These are phyloP conservation scores for Grapholita molesta DNA, from an alignment of 1,140 invertebrate species.

Conservation along the genomic window DNA sequence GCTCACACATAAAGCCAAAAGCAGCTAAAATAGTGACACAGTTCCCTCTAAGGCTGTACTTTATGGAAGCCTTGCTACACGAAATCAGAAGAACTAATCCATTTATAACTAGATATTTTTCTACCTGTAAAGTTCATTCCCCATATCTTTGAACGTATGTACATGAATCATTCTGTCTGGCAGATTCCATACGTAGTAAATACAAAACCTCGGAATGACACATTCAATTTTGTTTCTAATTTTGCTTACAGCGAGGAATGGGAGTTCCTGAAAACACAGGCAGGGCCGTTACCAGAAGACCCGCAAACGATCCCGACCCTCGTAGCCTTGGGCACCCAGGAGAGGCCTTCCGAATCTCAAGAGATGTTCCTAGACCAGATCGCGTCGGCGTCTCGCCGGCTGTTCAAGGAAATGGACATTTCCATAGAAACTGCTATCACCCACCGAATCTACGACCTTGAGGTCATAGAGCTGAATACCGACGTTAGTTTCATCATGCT, in stretches of 20 bases:
- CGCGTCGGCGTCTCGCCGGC: slow-evolving; percentile 82
- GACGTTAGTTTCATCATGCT: slow-evolving; percentile 94
- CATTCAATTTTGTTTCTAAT: slow-evolving; percentile 23
- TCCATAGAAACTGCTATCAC: slow-evolving; percentile 81
- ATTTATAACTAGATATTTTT: too few relatives aligned
- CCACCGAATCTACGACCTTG: slow-evolving; percentile 92
- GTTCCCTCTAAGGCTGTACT: too few relatives aligned
- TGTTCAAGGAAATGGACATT: slow-evolving; percentile 90
- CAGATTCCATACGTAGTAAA: too few relatives aligned
- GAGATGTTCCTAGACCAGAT: slow-evolving; percentile 87
- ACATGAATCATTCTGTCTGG: too few relatives aligned
- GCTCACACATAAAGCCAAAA: too few relatives aligned
- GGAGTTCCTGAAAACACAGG: slow-evolving; percentile 85
- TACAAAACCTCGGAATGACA: too few relatives aligned
- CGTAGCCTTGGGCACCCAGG: slow-evolving; percentile 65
- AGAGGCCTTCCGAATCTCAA: slow-evolving; percentile 85
- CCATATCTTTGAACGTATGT: too few relatives aligned
- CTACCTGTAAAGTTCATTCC: too few relatives aligned
- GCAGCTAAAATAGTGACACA: too few relatives aligned
- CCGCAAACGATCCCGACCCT: slow-evolving; percentile 72
- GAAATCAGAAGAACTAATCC: too few relatives aligned
- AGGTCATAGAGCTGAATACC: slow-evolving; percentile 93
- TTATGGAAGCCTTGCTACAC: too few relatives aligned
- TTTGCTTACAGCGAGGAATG: slow-evolving; percentile 90
- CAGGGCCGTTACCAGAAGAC: slow-evolving; percentile 56